Evolutionary conservation across 2,797 vertebrate species (phyloP), one percentile per base, ranked within the genome.

Genomic region (Ispidina picta): DNA sequence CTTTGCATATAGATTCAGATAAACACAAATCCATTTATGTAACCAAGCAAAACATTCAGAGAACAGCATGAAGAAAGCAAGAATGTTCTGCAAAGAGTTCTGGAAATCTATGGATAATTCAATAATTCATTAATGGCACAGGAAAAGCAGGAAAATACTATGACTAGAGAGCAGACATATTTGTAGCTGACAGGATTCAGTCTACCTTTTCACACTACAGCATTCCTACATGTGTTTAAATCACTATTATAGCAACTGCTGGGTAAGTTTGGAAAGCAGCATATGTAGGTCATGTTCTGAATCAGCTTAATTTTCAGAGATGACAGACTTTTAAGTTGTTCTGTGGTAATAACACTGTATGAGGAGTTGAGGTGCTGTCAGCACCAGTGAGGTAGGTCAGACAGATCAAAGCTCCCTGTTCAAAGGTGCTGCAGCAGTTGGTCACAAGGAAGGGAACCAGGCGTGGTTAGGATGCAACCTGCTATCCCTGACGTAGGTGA

Each of bases 311-410:
- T 52, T 66, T 74, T 79, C 43, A 60, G 25, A 51, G 51, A 71
- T n/a, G 48, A 63, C 52, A 84, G 52, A 35, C 46, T 51, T 76
- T 7, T 39, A 43, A 51, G 39, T n/a, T 65, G 37, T 52, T 41
- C 52, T 22, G 0, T 12, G 28, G 22, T n/a, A 23, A 33, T 18
- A 31, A 2, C 37, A 39, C 14, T 15, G 43, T 21, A 6, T 0
- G 0, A 35, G 62, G 55, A 73, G 48, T 43, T 56, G 71, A 91
- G 63, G 66, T 56, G 0, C 58, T 52, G 77, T 39, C 39, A 37
- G 70, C 68, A 66, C 29, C 83, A 66, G 59, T 31, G 44, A 21
- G 66, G 85, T 66, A 63, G 66, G 73, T 29, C 66, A 19, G 9
- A 2, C 15, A 33, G 81, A 75, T 86, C 26, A 80, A 49, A 93